Percentiles rank a stretch among this genome's conserved stretches.
These are phyloP conservation scores for Esox masquinongy DNA, from an alignment of 2,797 vertebrate species.

Conservation along the genomic window DNA sequence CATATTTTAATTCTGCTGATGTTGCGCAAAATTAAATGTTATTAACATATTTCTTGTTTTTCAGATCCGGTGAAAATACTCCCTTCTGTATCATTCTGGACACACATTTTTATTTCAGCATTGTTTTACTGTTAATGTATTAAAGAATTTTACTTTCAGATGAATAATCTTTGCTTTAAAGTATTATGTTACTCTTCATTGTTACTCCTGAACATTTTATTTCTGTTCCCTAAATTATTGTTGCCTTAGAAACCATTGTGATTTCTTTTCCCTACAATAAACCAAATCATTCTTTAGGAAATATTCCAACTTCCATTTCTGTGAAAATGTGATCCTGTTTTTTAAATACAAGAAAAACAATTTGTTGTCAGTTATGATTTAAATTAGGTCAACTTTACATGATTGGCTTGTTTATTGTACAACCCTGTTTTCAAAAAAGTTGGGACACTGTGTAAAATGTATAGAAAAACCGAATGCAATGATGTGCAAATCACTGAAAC, in stretches of 20 bases:
- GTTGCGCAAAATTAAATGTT: not conserved
- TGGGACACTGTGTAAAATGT: too few relatives aligned
- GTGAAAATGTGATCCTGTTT: slow-evolving; percentile 1
- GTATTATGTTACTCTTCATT: not conserved
- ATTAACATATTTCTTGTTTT: slow-evolving; percentile 35
- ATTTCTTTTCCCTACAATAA: not conserved
- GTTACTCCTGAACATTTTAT: not conserved
- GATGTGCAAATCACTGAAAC: too few relatives aligned
- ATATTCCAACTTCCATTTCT: not conserved
- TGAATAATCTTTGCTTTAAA: slow-evolving; percentile 6
- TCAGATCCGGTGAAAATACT: slow-evolving; percentile 69
- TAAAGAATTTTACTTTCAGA: not conserved
- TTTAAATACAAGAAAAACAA: not conserved
- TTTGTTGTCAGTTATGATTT: not conserved
- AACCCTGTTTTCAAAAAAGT: too few relatives aligned
- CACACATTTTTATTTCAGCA: slow-evolving; percentile 17
- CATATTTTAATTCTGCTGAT: not conserved
- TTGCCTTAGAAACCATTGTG: not conserved
- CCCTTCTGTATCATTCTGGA: not conserved
- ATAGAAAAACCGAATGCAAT: too few relatives aligned
- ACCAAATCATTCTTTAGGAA: not conserved
- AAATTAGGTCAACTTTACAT: too few relatives aligned
- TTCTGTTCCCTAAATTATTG: not conserved
- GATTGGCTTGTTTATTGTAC: too few relatives aligned
- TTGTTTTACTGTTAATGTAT: slow-evolving; percentile 18